These are phyloP conservation scores for Drosophila tanythrix DNA, from an alignment of 2,888 invertebrate species.

Conservation along the genomic window DNA sequence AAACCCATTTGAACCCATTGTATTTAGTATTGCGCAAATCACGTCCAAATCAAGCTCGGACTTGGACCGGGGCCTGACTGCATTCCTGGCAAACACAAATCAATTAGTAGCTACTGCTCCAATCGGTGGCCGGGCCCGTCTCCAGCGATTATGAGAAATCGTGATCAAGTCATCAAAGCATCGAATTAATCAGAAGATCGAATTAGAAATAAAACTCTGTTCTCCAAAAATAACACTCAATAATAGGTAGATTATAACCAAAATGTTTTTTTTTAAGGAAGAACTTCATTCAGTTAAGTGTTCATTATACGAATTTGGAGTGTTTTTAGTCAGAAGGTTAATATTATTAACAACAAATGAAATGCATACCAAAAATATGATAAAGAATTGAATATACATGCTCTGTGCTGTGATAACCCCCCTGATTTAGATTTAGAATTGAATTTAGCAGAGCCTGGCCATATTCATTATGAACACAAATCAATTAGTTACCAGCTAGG, in stretches of 20 bases:
- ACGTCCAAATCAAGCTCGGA: conserved; percentile 49
- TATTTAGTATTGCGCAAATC: conserved; percentile 71
- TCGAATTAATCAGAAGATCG: conserved; percentile 18
- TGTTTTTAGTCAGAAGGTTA: not conserved
- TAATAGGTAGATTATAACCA: not conserved
- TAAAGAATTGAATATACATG: not conserved
- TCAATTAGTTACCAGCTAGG: conserved; percentile 58
- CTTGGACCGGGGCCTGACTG: conserved; percentile 49
- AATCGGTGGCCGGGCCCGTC: conserved; percentile 29
- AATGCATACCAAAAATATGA: not conserved
- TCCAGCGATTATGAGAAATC: conserved; percentile 22
- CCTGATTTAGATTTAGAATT: not conserved
- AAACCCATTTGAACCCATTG: conserved; percentile 79
- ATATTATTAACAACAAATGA: not conserved
- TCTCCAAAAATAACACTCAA: not conserved
- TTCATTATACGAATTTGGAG: not conserved
- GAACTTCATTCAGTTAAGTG: not conserved
- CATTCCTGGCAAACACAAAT: conserved; percentile 49
- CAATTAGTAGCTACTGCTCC: conserved; percentile 37
- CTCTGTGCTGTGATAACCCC: not conserved
- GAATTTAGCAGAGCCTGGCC: conserved; percentile 16
- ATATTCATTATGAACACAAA: conserved; percentile 35
- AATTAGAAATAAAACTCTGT: not conserved
- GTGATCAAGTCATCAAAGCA: conserved; percentile 40
- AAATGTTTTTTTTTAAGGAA: not conserved